A percentile compares a stretch with the other conserved stretches of the same genome.
Evolutionary conservation across 2,888 invertebrate species (phyloP).

Genomic region (Mesochorus sp.): DNA sequence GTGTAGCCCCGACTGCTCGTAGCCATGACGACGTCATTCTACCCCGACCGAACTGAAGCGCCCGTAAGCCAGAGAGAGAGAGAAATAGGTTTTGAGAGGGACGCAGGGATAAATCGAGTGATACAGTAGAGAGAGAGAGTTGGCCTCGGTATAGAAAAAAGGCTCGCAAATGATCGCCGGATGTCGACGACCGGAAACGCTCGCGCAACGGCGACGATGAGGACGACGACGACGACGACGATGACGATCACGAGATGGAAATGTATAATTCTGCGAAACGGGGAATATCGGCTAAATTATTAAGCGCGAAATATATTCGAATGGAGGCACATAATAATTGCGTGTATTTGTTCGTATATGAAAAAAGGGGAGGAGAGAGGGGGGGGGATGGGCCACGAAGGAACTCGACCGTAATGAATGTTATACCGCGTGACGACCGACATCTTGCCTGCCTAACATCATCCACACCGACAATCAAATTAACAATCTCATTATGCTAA

Average conservation of each 20-base stretch:
- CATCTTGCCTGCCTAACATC: neutral
- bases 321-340: neutral
- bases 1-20: constrained; percentile 70
- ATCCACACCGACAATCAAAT: too few relatives aligned
- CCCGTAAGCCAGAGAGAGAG: constrained; percentile 61
- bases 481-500: too few relatives aligned
- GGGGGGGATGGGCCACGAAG: constrained; percentile 67
- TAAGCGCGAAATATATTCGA: constrained; percentile 17
- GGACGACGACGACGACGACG: constrained; percentile 20
- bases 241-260: too few relatives aligned
- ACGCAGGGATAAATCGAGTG: constrained; percentile 10
- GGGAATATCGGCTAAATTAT: constrained; percentile 31
- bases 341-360: constrained; percentile 6
- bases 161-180: constrained; percentile 20
- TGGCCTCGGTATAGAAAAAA: neutral
- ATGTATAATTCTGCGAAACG: constrained; percentile 18
- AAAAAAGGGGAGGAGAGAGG: constrained; percentile 57
- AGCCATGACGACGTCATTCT: constrained; percentile 75
- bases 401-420: constrained; percentile 69
- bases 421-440: neutral
- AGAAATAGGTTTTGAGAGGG: constrained; percentile 4
- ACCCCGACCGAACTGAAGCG: constrained; percentile 65
- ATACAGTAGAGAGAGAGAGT: neutral
- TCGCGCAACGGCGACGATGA: constrained; percentile 39
- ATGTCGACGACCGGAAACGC: constrained; percentile 50